Conservation (phyloP, 92 coral and sea anemone genomes). For the Epizoanthus illoricatus region DNA sequence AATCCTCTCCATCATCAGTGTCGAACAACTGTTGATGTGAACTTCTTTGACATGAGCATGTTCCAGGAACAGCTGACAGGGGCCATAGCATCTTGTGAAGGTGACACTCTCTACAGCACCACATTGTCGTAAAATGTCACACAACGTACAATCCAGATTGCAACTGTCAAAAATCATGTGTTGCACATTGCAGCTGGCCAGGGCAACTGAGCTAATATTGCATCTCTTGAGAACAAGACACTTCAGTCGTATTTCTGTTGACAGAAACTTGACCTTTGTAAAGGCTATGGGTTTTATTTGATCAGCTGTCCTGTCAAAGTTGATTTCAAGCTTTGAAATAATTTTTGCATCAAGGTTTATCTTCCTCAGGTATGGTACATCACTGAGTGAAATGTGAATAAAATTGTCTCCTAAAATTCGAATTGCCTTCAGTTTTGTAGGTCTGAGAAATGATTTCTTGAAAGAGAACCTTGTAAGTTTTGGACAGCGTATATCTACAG, state of each 20-base stretch:
- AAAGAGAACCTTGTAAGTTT: conserved; percentile 58
- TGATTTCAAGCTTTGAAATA: conserved; percentile 54
- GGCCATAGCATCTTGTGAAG: conserved; percentile 73
- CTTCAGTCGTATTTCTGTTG: conserved; percentile 25
- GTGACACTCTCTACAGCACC: conserved; percentile 50
- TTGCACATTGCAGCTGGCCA: conserved; percentile 51
- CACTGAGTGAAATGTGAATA: conserved; percentile 45
- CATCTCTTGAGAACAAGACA: conserved; percentile 59
- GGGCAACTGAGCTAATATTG: conserved; percentile 59
- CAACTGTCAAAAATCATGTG: conserved; percentile 69
- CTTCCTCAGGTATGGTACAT: conserved; percentile 69
- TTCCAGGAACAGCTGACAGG: conserved; percentile 69
- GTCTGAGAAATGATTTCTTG: conserved; percentile 62
- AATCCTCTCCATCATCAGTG: conserved; percentile 75
- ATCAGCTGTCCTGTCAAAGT: conserved; percentile 72
- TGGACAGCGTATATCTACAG: conserved; percentile 76
- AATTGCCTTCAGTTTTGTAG: conserved; percentile 62
- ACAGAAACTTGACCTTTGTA: conserved; percentile 57
- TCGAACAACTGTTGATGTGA: conserved; percentile 58
- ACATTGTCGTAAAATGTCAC: conserved; percentile 53
- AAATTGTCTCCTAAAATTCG: conserved; percentile 45
- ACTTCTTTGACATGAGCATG: conserved; percentile 61
- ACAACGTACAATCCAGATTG: conserved; percentile 63
- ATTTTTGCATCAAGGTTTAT: conserved; percentile 50
- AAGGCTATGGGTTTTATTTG: conserved; percentile 72